Conservation (phyloP, 2,797 vertebrate species). For the Euthynnus affinis region DNA sequence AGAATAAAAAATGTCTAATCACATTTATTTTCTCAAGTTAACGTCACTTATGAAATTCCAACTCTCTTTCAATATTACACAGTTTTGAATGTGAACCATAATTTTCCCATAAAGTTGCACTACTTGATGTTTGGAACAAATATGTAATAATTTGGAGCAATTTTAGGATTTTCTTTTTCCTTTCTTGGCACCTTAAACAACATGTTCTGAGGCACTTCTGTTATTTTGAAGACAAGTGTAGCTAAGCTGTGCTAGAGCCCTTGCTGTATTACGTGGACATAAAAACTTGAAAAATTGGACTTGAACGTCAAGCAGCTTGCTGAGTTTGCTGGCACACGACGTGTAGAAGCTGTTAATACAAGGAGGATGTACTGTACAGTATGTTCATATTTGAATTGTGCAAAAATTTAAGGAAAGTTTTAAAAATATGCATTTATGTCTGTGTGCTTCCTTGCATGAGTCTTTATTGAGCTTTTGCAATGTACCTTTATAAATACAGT, state of each 20-base stretch:
- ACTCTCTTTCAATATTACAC: background rate
- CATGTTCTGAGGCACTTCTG: background rate
- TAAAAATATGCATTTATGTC: background rate
- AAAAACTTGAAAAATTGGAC: slow-evolving; percentile 10
- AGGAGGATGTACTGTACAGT: background rate
- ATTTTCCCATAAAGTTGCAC: background rate
- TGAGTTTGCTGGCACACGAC: slow-evolving; percentile 2
- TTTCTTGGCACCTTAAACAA: background rate
- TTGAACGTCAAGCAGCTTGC: background rate
- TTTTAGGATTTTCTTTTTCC: background rate
- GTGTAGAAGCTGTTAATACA: background rate
- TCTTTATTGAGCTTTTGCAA: background rate
- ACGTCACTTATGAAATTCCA: background rate
- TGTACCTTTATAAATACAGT: background rate
- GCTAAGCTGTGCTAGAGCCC: background rate
- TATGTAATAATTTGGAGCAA: background rate
- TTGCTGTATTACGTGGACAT: background rate
- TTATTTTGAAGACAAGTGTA: background rate
- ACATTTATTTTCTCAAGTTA: background rate
- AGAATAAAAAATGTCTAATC: background rate
- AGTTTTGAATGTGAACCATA: background rate
- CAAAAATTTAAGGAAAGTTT: background rate
- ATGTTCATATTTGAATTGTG: background rate
- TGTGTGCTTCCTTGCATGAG: background rate
- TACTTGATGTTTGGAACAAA: background rate